Conservation (phyloP, 2,113 vertebrate genomes). For the Lophochroa leadbeateri region DNA sequence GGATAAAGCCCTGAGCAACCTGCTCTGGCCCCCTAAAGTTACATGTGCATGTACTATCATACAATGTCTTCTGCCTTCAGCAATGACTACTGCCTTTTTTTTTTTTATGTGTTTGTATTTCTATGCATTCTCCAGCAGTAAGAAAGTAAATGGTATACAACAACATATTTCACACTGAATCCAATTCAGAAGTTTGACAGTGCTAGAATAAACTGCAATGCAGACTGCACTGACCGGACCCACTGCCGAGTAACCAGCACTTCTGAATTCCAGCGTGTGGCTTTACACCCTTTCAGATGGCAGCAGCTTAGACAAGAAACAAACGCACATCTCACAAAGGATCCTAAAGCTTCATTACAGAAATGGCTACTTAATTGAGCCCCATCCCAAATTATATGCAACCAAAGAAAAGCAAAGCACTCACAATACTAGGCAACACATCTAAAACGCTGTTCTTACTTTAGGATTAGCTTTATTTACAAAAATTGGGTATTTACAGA, state of each 20-base stretch:
- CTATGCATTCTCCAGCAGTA: not conserved
- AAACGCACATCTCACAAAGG: not conserved
- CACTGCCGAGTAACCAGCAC: not conserved
- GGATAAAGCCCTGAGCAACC: not conserved
- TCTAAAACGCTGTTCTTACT: not conserved
- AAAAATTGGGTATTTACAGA: not conserved
- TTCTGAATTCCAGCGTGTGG: not conserved
- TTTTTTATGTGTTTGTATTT: not conserved
- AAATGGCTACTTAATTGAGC: not conserved
- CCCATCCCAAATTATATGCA: not conserved
- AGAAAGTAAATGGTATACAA: not conserved
- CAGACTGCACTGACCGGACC: not conserved
- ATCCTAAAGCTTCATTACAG: not conserved
- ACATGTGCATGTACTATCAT: not conserved
- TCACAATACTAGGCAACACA: rapidly evolving
- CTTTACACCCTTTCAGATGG: not conserved
- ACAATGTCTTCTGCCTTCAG: not conserved
- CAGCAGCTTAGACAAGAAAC: not conserved
- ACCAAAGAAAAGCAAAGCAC: not conserved
- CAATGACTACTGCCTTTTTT: not conserved
- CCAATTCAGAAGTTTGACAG: not conserved
- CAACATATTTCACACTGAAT: not conserved
- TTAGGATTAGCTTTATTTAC: not conserved
- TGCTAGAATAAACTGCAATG: not conserved
- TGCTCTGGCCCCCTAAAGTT: not conserved